Conservation (phyloP, 2,113 vertebrate species). For the Leucoraja erinaceus region DNA sequence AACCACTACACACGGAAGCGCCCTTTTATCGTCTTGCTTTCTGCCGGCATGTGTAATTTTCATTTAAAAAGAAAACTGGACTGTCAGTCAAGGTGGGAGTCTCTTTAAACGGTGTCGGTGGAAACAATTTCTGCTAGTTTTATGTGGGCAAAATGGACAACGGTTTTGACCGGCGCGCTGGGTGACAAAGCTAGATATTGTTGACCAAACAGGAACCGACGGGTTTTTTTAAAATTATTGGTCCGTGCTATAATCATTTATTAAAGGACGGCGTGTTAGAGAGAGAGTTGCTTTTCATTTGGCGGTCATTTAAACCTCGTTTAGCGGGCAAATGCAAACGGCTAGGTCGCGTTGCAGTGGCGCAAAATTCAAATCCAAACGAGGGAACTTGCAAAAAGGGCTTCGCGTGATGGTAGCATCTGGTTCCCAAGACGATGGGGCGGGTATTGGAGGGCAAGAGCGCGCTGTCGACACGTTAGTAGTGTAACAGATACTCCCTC, state of each 20-base stretch:
- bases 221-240: not conserved
- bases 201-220: too few relatives aligned
- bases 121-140: not conserved
- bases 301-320: conserved; percentile 43
- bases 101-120: not conserved
- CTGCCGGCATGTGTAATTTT: not conserved
- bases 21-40: not conserved
- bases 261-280: too few relatives aligned
- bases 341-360: not conserved
- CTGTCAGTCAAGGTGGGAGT: not conserved
- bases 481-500: conserved; percentile 1
- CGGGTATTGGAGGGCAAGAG: conserved; percentile 28
- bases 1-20: too few relatives aligned
- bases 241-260: too few relatives aligned
- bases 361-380: conserved; percentile 41
- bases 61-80: too few relatives aligned
- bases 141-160: not conserved
- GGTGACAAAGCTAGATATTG: not conserved
- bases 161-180: not conserved
- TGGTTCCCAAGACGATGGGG: conserved; percentile 34
- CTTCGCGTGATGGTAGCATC: conserved; percentile 28
- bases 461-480: conserved; percentile 40
- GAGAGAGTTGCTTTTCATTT: conserved; percentile 35
- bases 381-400: conserved; percentile 32
- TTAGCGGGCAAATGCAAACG: conserved; percentile 46